Conservation (phyloP, 2,113 vertebrate genomes). For the Spermophilus dauricus region DNA sequence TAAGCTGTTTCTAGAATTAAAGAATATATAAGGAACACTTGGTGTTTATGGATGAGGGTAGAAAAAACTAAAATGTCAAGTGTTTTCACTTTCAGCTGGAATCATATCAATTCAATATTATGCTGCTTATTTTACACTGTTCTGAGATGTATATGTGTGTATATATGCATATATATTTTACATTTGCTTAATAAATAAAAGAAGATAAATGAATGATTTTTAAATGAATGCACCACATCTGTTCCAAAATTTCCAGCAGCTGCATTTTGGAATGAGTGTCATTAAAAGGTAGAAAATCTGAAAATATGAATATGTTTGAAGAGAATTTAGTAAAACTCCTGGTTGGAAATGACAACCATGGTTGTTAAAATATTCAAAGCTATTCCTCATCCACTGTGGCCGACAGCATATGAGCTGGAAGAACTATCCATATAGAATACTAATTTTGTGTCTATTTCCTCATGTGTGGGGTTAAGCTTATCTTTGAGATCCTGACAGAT, state of each 20-base stretch:
- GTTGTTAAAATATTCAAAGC: background rate
- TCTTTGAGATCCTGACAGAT: background rate
- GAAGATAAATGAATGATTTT: slow-evolving; percentile 26
- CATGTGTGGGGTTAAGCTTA: background rate
- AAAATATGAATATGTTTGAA: background rate
- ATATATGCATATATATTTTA: background rate
- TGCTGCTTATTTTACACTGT: background rate
- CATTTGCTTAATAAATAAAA: background rate
- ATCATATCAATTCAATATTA: background rate
- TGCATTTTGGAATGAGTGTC: background rate
- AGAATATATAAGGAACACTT: background rate
- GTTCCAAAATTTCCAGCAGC: background rate
- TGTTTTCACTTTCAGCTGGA: slow-evolving; percentile 27
- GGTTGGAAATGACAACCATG: background rate
- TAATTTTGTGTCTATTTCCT: background rate
- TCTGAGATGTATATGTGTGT: background rate
- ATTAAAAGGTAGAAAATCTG: slow-evolving; percentile 11
- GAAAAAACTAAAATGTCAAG: background rate
- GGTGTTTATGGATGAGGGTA: background rate
- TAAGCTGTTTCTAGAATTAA: slow-evolving; percentile 40
- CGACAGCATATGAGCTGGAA: background rate
- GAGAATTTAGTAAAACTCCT: background rate
- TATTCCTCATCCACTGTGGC: background rate
- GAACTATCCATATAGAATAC: background rate
- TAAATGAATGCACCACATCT: background rate